Base-by-base conservation (phyloP, 1,140 invertebrate species). In the Aethina tumida region DNA sequence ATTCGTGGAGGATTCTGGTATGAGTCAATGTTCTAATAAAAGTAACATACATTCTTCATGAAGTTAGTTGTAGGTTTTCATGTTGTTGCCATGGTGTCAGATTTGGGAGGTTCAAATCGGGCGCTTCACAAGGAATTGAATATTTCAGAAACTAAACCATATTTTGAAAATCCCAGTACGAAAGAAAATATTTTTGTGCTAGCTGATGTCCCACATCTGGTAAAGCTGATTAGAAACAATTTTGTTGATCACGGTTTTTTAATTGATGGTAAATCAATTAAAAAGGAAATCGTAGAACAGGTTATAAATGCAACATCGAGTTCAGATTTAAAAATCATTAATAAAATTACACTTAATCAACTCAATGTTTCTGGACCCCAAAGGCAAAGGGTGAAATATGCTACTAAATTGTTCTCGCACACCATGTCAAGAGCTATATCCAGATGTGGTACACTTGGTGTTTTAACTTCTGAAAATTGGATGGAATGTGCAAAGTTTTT, bases 211-310 rank as follows among this genome's bases (percentile, higher is more conserved):
- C 37, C 42, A 13, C 42, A 44, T 35, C 24, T 40, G 9, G 17
- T 44, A 26, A 44, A 44, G 41, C 26, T 44, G 10, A 19, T 44
- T 2, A 33, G 37, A 29, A 44, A 44, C 26, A 28, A 44, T 27
- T 44, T 41, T 35, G 10, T 40, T n/a, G 39, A 40, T 15, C 4
- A 21, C 10, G 28, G 38, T 12, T 34, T 39, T 34, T n/a, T 33
- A 21, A 35, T 40, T n/a, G n/a, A n/a, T n/a, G n/a, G n/a, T n/a
- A n/a, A n/a, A n/a, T n/a, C n/a, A n/a, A n/a, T n/a, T n/a, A 31
- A 33, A 4, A 20, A 19, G 27, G 28, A 16, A 4, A 39, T 43
- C 10, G 17, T 32, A 22, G 35, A 32, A 24, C 15, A 40, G 27
- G 18, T 24, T 16, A 26, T 44, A 16, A 12, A 22, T 8, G 19